Percentiles rank a stretch among this genome's conserved stretches.
phyloP scores from a whole-genome alignment of 2,888 invertebrate species.

The Pecten maximus region DNA sequence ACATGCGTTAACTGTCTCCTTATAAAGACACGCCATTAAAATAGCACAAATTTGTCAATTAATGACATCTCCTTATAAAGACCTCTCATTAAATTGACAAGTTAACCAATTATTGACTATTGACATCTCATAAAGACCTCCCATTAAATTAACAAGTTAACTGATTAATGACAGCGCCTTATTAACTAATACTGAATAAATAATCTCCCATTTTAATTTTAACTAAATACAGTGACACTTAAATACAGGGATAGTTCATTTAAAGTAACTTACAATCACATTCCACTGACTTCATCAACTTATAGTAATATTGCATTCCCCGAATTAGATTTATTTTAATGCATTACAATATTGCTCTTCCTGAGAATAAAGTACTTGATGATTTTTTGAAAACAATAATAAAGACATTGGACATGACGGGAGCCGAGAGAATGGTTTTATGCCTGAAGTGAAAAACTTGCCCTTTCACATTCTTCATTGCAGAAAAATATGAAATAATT shows the following conservation, averaged over 20 bases:
- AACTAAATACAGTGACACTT: too few relatives aligned
- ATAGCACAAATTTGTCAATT: not conserved
- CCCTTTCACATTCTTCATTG: not conserved
- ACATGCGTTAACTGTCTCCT: not conserved
- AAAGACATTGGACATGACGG: not conserved
- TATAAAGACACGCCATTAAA: not conserved
- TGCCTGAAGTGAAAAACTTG: not conserved
- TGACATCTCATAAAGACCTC: too few relatives aligned
- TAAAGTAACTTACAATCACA: too few relatives aligned
- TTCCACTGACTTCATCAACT: too few relatives aligned
- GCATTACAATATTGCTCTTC: not conserved
- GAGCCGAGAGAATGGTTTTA: constrained; percentile 15
- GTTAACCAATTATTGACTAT: too few relatives aligned
- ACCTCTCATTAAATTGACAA: too few relatives aligned
- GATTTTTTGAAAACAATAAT: not conserved
- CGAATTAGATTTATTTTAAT: not conserved
- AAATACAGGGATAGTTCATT: too few relatives aligned
- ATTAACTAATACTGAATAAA: too few relatives aligned
- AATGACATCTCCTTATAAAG: not conserved
- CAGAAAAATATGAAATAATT: not conserved
- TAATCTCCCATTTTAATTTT: too few relatives aligned
- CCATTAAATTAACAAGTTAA: too few relatives aligned
- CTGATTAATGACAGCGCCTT: too few relatives aligned
- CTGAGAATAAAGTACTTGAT: not conserved
- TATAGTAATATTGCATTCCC: not conserved